Evolutionary conservation across 2,113 vertebrate species (phyloP), one percentile per base, ranked within the genome.

Genomic region (Noturus placidus): DNA sequence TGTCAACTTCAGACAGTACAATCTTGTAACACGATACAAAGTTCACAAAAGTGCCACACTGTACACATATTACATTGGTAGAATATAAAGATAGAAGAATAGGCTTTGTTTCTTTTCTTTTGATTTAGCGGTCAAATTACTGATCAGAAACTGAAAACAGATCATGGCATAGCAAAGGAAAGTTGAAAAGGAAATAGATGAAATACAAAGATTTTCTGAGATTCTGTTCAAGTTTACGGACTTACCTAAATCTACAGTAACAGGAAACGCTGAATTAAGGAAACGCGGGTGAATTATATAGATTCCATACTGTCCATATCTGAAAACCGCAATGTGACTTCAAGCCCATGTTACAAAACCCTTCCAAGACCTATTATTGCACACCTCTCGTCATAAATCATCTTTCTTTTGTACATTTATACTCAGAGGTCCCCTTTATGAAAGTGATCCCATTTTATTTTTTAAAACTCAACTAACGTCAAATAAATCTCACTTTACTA

Each of bases 31-130:
- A 95, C 92, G 93, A 93, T 95, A 96, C 94, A 94, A 95, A 95
- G 90, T 92, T 90, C 93, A 92, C 90, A 93, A 92, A 93, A 94
- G 94, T 85, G 85, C 86, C 91, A 94, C 93, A 93, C 92, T 89
- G 92, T 93, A 96, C 90, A 93, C 91, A 93, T 93, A 89, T 88
- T 92, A 95, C 92, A 94, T 85, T 88, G 89, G 91, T 93, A 93
- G 91, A 91, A 92, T 83, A 92, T 93, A 93, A 92, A 91, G 92
- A 94, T 93, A 95, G 88, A 96, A 96, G 95, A 95, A 96, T 96
- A 95, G 89, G 95, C 93, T 92, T 92, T 94, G 91, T 87, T 91
- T 93, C 86, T 92, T 79, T 88, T 65, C 42, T 77, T 46, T 77
- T 77, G 15, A 81, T 82, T 70, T 82, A 42, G 61, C 35, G 50